Evolutionary conservation across 2,113 vertebrate species (phyloP).

Genomic region (Labeo catla): DNA sequence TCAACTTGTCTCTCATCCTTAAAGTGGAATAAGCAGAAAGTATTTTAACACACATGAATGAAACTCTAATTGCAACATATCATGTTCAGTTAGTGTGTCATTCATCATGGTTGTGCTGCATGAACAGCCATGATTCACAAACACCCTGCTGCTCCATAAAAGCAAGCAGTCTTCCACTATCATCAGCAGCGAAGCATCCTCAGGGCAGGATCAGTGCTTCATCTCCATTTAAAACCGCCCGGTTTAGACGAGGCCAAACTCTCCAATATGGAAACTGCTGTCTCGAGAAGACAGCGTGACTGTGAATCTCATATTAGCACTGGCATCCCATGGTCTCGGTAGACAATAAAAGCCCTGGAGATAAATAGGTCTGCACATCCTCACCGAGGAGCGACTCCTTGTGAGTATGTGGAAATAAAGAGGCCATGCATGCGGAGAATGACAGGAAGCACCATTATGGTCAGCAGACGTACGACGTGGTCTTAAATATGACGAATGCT

Average conservation of each 20-base stretch:
- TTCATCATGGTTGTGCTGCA: background rate
- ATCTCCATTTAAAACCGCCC: slow-evolving; percentile 35
- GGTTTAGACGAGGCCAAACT: slow-evolving; percentile 16
- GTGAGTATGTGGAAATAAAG: background rate
- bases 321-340: slow-evolving; percentile 44
- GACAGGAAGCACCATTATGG: background rate
- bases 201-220: slow-evolving; percentile 2
- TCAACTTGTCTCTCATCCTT: background rate
- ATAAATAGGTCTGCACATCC: slow-evolving; percentile 29
- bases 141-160: slow-evolving; percentile 23
- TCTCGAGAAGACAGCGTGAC: slow-evolving; percentile 24
- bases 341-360: slow-evolving; percentile 38
- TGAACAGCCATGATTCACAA: slow-evolving; percentile 22
- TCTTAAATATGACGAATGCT: slow-evolving; percentile 6
- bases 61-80: background rate
- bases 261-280: slow-evolving; percentile 47
- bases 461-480: background rate
- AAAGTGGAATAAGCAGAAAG: background rate
- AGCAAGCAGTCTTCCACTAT: background rate
- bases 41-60: background rate
- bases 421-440: background rate
- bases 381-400: background rate
- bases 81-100: background rate
- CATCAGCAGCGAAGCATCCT: slow-evolving; percentile 16
- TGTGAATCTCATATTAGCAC: slow-evolving; percentile 44